phyloP scores from a whole-genome alignment of 2,888 invertebrate genomes.

The Lamellibrachia columna region DNA sequence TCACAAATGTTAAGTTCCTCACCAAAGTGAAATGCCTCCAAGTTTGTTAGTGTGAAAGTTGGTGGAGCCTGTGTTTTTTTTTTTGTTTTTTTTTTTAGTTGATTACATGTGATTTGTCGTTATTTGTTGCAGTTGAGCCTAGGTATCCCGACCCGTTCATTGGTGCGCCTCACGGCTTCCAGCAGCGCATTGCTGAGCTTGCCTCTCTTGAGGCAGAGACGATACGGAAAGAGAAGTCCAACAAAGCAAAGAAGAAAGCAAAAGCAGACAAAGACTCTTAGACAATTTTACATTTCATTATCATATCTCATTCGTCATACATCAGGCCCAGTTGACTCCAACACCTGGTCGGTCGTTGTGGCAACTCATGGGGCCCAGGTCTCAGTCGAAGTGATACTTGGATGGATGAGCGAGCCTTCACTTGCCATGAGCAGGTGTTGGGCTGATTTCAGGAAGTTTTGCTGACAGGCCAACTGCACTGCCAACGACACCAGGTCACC shows the following conservation, averaged over 20 bases:
- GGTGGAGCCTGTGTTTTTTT: not conserved
- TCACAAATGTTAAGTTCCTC: not conserved
- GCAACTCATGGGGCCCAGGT: not conserved
- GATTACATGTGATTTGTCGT: not conserved
- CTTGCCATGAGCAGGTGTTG: not conserved
- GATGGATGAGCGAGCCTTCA: not conserved
- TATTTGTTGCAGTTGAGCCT: conserved; percentile 25
- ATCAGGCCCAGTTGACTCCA: not conserved
- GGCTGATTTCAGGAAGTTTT: not conserved
- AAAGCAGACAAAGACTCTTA: conserved; percentile 24
- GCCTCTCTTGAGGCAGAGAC: conserved; percentile 32
- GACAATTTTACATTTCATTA: conserved; percentile 10
- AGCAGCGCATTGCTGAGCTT: conserved; percentile 31
- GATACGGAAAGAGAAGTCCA: conserved; percentile 29
- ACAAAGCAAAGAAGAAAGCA: conserved; percentile 31
- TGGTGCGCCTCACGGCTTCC: conserved; percentile 27
- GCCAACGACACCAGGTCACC: not conserved
- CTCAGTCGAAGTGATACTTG: not conserved
- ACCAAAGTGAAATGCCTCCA: not conserved
- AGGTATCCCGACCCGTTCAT: conserved; percentile 30
- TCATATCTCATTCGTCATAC: not conserved
- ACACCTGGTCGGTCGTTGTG: not conserved
- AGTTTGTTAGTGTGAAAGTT: not conserved
- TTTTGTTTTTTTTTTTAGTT: not conserved
- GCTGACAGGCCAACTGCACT: not conserved